Conservation (phyloP, 2,113 vertebrate species). For the Ptychochromis oligacanthus region DNA sequence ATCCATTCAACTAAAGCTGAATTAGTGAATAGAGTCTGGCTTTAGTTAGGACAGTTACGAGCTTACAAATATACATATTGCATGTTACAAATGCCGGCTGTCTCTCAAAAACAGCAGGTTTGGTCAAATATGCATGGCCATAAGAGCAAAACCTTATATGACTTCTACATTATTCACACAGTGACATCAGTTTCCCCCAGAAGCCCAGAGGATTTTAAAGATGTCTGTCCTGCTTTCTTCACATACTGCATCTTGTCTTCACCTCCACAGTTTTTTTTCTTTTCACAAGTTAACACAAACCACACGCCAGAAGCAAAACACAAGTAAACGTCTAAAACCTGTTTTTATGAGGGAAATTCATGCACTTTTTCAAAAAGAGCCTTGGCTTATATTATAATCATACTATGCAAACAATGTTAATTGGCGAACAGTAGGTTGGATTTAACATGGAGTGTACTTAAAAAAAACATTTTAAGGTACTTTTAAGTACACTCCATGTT, state of each 20-base stretch:
- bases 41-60: not conserved
- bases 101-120: not conserved
- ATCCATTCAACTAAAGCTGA: not conserved
- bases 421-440: too few species aligned
- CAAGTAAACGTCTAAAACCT: not conserved
- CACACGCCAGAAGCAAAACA: not conserved
- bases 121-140: constrained; percentile 45
- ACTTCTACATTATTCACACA: not conserved
- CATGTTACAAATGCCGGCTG: constrained; percentile 21
- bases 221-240: not conserved
- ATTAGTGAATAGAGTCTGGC: not conserved
- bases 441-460: too few species aligned
- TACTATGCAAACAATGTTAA: too few species aligned
- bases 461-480: too few species aligned
- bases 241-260: not conserved
- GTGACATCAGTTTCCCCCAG: not conserved
- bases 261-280: not conserved
- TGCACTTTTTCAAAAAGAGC: not conserved
- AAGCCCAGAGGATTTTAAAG: not conserved
- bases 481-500: too few species aligned
- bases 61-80: constrained; percentile 6
- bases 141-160: not conserved
- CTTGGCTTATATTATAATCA: not conserved
- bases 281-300: not conserved
- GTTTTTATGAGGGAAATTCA: not conserved